A percentile compares a stretch with the other conserved stretches of the same genome.
Conservation (phyloP, 2,113 vertebrate species). For the Todiramphus saurophagus region DNA sequence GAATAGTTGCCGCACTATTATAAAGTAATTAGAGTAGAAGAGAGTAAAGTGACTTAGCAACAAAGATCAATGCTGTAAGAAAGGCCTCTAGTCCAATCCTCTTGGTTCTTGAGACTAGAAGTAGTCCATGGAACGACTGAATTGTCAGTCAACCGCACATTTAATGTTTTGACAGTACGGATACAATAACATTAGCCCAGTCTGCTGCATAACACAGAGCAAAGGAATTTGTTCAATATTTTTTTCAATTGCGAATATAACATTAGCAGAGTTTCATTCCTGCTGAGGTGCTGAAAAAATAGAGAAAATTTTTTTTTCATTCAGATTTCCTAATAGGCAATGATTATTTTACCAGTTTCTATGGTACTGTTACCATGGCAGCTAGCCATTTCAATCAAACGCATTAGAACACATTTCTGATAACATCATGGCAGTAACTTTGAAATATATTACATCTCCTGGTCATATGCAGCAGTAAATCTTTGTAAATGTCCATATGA, state of each 20-base stretch:
- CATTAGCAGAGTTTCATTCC: background rate
- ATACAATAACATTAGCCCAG: background rate
- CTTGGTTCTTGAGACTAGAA: background rate
- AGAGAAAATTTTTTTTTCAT: background rate
- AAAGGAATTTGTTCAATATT: background rate
- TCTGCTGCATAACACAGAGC: background rate
- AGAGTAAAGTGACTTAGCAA: background rate
- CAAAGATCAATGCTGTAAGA: background rate
- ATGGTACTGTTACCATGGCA: constrained; percentile 55
- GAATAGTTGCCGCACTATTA: background rate
- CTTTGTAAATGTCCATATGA: background rate
- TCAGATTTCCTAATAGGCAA: constrained; percentile 34
- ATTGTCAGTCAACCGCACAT: background rate
- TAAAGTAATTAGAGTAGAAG: background rate
- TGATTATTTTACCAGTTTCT: constrained; percentile 62
- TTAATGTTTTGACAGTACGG: background rate
- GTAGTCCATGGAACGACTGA: background rate
- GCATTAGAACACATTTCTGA: background rate
- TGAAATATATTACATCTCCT: background rate
- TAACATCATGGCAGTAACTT: background rate
- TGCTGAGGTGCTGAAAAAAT: background rate
- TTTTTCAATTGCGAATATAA: background rate
- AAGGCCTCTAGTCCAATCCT: background rate
- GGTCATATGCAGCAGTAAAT: background rate
- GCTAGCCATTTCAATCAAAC: constrained; percentile 53